Conservation (phyloP, 2,888 invertebrate species). For the Xylocampa areola region DNA sequence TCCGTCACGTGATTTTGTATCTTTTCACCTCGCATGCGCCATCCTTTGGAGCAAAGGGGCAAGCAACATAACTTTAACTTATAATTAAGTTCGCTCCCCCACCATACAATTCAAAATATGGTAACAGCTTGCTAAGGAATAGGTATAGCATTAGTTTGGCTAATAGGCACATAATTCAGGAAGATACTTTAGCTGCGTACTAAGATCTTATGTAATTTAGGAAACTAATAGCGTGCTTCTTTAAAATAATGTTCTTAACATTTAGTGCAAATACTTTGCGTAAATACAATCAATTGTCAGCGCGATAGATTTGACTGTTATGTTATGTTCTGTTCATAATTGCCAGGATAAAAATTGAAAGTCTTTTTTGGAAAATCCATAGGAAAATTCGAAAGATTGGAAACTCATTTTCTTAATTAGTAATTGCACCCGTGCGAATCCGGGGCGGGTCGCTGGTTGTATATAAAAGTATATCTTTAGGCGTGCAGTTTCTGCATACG, state of each 20-base stretch:
- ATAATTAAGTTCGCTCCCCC: slow-evolving; percentile 66
- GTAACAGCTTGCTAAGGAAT: slow-evolving; percentile 17
- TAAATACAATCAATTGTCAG: too few species aligned
- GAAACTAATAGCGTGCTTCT: slow-evolving; percentile 4
- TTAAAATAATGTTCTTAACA: not conserved
- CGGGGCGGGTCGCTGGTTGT: too few species aligned
- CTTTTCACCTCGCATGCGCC: not conserved
- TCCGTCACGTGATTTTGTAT: not conserved
- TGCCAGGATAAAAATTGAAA: too few species aligned
- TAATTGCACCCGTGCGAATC: too few species aligned
- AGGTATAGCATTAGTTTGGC: slow-evolving; percentile 7
- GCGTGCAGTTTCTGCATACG: not conserved
- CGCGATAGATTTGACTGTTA: too few species aligned
- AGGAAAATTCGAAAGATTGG: too few species aligned
- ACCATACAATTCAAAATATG: slow-evolving; percentile 63
- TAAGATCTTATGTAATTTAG: not conserved
- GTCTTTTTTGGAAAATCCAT: too few species aligned
- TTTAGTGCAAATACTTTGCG: too few species aligned
- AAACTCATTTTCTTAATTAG: too few species aligned
- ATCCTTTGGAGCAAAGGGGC: slow-evolving; percentile 32
- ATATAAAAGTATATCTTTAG: not conserved
- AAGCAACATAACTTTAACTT: slow-evolving; percentile 59
- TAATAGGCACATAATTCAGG: slow-evolving; percentile 19
- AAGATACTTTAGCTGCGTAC: slow-evolving; percentile 4
- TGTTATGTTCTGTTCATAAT: too few species aligned